phyloP scores from a whole-genome alignment of 2,113 vertebrate genomes.

The Rhynchomys soricoides region DNA sequence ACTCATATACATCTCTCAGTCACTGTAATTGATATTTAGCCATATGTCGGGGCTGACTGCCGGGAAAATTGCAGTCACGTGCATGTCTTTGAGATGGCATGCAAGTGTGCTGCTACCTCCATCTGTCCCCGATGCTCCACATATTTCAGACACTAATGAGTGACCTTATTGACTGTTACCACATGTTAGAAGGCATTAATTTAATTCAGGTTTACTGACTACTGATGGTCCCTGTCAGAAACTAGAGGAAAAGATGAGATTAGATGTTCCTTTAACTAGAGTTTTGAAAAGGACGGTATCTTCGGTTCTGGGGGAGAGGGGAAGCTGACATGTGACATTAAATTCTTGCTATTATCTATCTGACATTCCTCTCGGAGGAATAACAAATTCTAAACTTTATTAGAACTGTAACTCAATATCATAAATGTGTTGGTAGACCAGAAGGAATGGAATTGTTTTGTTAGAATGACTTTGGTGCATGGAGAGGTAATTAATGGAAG shows the following conservation, averaged over 20 bases:
- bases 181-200: constrained; percentile 49
- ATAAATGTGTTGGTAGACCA: constrained; percentile 25
- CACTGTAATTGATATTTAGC: neutral
- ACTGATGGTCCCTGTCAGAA: constrained; percentile 51
- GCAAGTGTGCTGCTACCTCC: neutral
- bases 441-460: constrained; percentile 65
- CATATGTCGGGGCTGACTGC: constrained; percentile 3
- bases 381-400: constrained; percentile 65
- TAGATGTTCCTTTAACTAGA: constrained; percentile 68
- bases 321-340: constrained; percentile 66
- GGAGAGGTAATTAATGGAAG: constrained; percentile 67
- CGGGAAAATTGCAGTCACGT: neutral
- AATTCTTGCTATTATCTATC: constrained; percentile 64
- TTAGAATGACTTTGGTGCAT: constrained; percentile 55
- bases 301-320: constrained; percentile 23
- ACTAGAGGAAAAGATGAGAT: constrained; percentile 55
- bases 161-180: constrained; percentile 2
- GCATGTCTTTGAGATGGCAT: neutral
- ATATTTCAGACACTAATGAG: constrained; percentile 31
- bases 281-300: constrained; percentile 42
- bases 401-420: constrained; percentile 68
- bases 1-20: neutral
- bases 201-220: constrained; percentile 18
- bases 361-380: constrained; percentile 49
- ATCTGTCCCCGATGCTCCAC: neutral